A percentile compares a stretch with the other conserved stretches of the same genome.
phyloP scores from a whole-genome alignment of 1,140 invertebrate genomes.

The Zophobas morio region DNA sequence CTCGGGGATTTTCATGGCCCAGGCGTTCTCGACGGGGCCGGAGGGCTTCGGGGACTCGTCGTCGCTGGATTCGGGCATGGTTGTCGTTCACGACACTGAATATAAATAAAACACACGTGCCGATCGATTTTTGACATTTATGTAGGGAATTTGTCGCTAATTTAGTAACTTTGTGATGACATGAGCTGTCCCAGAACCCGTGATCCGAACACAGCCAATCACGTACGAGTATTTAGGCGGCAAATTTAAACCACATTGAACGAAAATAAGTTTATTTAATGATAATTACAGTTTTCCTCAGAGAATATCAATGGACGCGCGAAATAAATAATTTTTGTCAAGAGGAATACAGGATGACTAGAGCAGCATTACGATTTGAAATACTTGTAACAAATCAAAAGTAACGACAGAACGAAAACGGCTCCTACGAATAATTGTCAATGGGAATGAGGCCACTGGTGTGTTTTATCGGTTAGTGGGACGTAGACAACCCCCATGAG shows the following conservation, averaged over 20 bases:
- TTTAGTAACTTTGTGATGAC: too few species aligned
- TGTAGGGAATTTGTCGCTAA: too few species aligned
- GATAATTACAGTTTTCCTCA: not conserved
- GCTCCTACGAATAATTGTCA: conserved; percentile 53
- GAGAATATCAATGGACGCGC: too few species aligned
- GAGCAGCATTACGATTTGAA: conserved; percentile 14
- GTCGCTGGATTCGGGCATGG: conserved; percentile 58
- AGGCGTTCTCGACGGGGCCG: conserved; percentile 85
- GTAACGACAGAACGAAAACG: conserved; percentile 32
- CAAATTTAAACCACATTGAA: not conserved
- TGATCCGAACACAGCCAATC: too few species aligned
- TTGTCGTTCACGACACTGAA: too few species aligned
- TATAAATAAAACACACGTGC: too few species aligned
- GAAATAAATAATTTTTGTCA: too few species aligned
- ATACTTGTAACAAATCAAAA: conserved; percentile 28
- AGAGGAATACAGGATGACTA: not conserved
- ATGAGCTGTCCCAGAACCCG: too few species aligned
- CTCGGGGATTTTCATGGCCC: conserved; percentile 90
- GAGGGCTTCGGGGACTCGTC: conserved; percentile 59
- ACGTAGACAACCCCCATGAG: conserved; percentile 98
- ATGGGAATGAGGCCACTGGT: conserved; percentile 70
- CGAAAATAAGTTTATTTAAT: conserved; percentile 6
- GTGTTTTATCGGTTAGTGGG: conserved; percentile 91
- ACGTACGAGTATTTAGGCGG: too few species aligned
- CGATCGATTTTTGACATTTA: too few species aligned